These are phyloP conservation scores for Hippocampus zosterae DNA, from an alignment of 2,113 vertebrate genomes.

Conservation along the genomic window DNA sequence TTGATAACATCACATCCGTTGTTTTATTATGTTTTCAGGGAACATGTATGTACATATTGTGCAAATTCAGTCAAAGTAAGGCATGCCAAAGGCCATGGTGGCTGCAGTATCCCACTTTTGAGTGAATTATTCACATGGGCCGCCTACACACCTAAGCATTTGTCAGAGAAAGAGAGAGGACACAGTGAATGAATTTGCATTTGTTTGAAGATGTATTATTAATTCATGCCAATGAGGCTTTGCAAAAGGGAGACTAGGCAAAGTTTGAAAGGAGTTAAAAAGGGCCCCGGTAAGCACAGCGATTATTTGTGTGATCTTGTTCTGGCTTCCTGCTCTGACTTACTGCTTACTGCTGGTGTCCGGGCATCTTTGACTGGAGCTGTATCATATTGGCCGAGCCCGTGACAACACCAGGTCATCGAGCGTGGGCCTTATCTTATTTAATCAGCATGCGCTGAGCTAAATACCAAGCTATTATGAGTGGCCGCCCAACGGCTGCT, in stretches of 20 bases:
- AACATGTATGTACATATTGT: slow-evolving; percentile 32
- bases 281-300: slow-evolving; percentile 32
- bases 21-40: slow-evolving; percentile 33
- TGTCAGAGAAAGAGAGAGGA: slow-evolving; percentile 63
- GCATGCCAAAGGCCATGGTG: slow-evolving; percentile 45
- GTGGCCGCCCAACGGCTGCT: slow-evolving; percentile 53
- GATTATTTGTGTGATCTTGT: slow-evolving; percentile 40
- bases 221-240: slow-evolving; percentile 65
- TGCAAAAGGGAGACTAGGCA: slow-evolving; percentile 44
- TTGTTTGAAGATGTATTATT: slow-evolving; percentile 70
- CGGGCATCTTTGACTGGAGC: slow-evolving; percentile 32
- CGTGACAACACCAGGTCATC: slow-evolving; percentile 35
- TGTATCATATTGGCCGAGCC: slow-evolving; percentile 19
- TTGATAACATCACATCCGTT: slow-evolving; percentile 5
- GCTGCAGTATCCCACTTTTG: slow-evolving; percentile 19
- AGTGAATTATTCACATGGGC: slow-evolving; percentile 51
- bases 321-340: slow-evolving; percentile 29
- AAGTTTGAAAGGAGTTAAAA: slow-evolving; percentile 25
- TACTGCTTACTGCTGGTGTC: slow-evolving; percentile 26
- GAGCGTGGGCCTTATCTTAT: slow-evolving; percentile 63
- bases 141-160: slow-evolving; percentile 62
- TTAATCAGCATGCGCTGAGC: slow-evolving; percentile 67
- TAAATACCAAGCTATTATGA: slow-evolving; percentile 66
- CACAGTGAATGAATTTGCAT: slow-evolving; percentile 64
- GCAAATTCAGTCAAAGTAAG: slow-evolving; percentile 41